phyloP scores from a whole-genome alignment of 2,888 invertebrate genomes.

The Drosophila fulvimacula region DNA sequence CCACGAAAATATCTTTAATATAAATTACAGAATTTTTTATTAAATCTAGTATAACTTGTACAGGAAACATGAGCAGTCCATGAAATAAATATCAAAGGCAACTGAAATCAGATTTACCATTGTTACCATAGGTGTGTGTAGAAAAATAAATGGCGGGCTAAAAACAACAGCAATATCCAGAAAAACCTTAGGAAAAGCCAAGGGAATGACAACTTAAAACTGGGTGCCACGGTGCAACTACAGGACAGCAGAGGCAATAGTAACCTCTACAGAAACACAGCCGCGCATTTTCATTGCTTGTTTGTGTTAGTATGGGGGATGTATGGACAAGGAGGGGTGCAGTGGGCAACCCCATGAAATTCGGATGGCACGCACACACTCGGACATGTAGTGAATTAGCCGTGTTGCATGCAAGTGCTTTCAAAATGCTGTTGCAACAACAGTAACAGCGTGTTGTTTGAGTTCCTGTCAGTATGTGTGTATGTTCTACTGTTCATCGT shows the following conservation, averaged over 20 bases:
- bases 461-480: conserved; percentile 30
- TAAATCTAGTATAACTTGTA: too few relatives aligned
- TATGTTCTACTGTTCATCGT: neutral
- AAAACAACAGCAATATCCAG: conserved; percentile 3
- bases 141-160: conserved; percentile 27
- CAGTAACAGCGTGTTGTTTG: conserved; percentile 50
- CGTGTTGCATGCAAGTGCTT: conserved; percentile 67
- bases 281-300: conserved; percentile 49
- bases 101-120: too few relatives aligned
- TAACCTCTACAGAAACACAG: conserved; percentile 28
- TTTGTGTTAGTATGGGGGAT: neutral
- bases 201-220: neutral
- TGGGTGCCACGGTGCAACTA: neutral
- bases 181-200: conserved; percentile 34
- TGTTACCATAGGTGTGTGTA: too few relatives aligned
- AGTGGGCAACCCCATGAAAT: conserved; percentile 13
- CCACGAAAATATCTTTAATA: too few relatives aligned
- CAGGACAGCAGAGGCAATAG: neutral
- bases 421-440: conserved; percentile 52
- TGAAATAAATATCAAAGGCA: too few relatives aligned
- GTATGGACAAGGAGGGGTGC: neutral
- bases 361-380: neutral
- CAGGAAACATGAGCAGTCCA: too few relatives aligned
- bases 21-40: too few relatives aligned
- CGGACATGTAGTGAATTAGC: conserved; percentile 8